phyloP scores from a whole-genome alignment of 2,797 vertebrate genomes.

The Gymnothorax javanicus region DNA sequence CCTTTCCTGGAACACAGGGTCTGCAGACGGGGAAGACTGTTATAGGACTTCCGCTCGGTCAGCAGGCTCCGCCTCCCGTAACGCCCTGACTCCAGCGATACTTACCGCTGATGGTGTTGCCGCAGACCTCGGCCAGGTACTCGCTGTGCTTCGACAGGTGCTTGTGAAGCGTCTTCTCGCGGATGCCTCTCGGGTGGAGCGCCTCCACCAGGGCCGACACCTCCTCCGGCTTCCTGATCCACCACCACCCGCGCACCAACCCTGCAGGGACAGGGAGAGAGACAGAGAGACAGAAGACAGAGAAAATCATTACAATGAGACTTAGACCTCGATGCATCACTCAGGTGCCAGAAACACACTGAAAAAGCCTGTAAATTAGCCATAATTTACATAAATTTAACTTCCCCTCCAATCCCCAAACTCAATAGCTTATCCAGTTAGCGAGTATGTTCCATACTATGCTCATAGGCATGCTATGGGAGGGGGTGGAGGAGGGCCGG shows the following conservation, averaged over 20 bases:
- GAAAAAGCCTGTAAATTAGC: conserved; percentile 69
- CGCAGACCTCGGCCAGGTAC: conserved; percentile 84
- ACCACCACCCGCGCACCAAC: conserved; percentile 93
- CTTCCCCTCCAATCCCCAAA: conserved; percentile 79
- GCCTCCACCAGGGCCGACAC: conserved; percentile 79
- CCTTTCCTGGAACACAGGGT: conserved; percentile 80
- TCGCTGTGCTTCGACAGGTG: conserved; percentile 93
- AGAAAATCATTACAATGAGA: no score
- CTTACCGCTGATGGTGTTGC: conserved; percentile 76
- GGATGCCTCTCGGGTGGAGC: conserved; percentile 86
- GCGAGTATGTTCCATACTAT: conserved; percentile 31
- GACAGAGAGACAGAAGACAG: no score
- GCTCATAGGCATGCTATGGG: not conserved
- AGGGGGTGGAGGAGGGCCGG: no score
- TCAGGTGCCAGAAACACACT: conserved; percentile 77
- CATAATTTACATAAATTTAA: conserved; percentile 71
- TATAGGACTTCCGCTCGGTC: not conserved
- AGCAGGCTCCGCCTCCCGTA: not conserved
- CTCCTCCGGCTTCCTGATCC: conserved; percentile 84
- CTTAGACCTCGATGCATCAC: conserved; percentile 60
- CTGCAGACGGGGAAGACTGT: conserved; percentile 54
- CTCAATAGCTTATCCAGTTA: conserved; percentile 78
- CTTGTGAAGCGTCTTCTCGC: conserved; percentile 92
- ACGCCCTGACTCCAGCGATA: not conserved
- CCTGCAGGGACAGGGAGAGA: conserved; percentile 66